A percentile compares a stretch with the other conserved stretches of the same genome.
Evolutionary conservation across 2,797 vertebrate genomes (phyloP).

Genomic region (Chelonia mydas): DNA sequence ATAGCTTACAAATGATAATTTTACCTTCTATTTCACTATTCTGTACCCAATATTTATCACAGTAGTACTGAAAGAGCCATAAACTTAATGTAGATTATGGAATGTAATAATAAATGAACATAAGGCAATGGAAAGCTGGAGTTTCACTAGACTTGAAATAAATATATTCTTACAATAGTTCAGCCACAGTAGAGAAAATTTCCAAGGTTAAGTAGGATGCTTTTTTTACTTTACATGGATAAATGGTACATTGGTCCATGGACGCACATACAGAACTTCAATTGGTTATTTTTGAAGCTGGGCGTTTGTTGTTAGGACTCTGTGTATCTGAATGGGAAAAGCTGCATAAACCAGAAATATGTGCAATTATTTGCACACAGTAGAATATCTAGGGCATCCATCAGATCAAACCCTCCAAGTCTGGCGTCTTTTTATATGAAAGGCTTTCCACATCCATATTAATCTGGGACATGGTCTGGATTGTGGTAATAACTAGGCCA

Average conservation of each 20-base stretch:
- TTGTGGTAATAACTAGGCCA: background rate
- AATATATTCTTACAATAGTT: conserved; percentile 24
- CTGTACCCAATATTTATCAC: conserved; percentile 75
- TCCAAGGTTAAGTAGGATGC: conserved; percentile 4
- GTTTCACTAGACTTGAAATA: conserved; percentile 51
- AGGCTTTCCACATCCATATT: background rate
- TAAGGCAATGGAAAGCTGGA: conserved; percentile 10
- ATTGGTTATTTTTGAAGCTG: background rate
- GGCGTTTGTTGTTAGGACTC: background rate
- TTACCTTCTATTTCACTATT: conserved; percentile 61
- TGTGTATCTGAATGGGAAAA: background rate
- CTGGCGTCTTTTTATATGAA: background rate
- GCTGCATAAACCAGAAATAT: background rate
- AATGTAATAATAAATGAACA: conserved; percentile 42
- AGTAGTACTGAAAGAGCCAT: conserved; percentile 67
- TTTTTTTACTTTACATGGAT: conserved; percentile 30
- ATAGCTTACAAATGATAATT: conserved; percentile 15
- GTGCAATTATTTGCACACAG: background rate
- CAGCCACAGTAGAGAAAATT: background rate
- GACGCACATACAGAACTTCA: background rate
- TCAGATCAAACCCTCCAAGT: background rate
- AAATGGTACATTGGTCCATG: conserved; percentile 23
- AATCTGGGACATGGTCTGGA: background rate
- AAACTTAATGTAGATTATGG: conserved; percentile 67
- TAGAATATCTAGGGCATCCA: background rate